Conservation (phyloP, 2,888 invertebrate species). For the Serrognathus titanus region DNA sequence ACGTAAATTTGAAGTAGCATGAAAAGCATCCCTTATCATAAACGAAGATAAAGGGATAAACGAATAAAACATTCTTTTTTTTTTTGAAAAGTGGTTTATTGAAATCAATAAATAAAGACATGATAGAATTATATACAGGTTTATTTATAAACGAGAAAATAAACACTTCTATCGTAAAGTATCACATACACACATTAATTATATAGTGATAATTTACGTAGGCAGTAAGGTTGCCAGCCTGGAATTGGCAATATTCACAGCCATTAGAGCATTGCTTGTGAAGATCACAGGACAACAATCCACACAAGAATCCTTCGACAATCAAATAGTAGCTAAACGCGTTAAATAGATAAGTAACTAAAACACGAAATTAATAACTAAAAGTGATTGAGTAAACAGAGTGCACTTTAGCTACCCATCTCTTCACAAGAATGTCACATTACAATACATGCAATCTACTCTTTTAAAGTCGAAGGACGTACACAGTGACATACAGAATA, state of each 20-base stretch:
- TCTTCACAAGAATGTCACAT: no score
- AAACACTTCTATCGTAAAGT: conserved; percentile 25
- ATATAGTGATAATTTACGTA: conserved; percentile 33
- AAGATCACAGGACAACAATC: conserved; percentile 26
- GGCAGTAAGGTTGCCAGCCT: conserved; percentile 31
- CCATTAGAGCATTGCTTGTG: conserved; percentile 37
- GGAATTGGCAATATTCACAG: conserved; percentile 41
- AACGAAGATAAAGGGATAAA: background rate
- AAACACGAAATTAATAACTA: no score
- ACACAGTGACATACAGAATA: conserved; percentile 8
- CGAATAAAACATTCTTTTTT: background rate
- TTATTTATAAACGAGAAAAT: conserved; percentile 25
- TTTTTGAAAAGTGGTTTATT: conserved; percentile 13
- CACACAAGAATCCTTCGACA: conserved; percentile 17
- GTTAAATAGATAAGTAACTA: no score
- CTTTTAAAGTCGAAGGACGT: conserved; percentile 10
- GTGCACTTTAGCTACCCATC: no score
- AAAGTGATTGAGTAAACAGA: no score
- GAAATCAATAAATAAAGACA: conserved; percentile 17
- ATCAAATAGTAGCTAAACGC: conserved; percentile 4
- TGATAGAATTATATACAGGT: conserved; percentile 21
- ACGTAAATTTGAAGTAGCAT: no score
- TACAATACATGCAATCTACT: background rate
- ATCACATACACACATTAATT: conserved; percentile 24
- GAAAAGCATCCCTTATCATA: no score